Conservation (phyloP, 2,888 invertebrate species). For the Rotaria sp. region DNA sequence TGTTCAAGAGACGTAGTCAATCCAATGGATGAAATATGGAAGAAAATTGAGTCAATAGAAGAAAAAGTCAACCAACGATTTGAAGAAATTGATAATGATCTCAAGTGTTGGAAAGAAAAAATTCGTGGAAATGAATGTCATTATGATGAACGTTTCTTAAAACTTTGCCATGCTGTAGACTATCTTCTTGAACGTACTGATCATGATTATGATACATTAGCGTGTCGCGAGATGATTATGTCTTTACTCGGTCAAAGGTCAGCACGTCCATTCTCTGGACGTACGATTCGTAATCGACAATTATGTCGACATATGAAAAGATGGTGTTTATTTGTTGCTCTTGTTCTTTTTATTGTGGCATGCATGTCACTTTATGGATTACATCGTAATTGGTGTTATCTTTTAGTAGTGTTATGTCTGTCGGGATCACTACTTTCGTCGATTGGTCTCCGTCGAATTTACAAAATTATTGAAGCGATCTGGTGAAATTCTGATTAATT, state of each 20-base stretch:
- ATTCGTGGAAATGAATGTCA: background rate
- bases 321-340: background rate
- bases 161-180: background rate
- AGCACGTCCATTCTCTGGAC: background rate
- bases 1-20: background rate
- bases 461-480: background rate
- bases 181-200: background rate
- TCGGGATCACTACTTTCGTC: background rate
- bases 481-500: background rate
- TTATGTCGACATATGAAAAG: background rate
- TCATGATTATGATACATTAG: background rate
- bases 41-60: background rate
- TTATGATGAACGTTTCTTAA: background rate
- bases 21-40: background rate
- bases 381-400: slow-evolving; percentile 1
- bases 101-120: background rate
- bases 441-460: background rate
- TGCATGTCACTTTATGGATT: background rate
- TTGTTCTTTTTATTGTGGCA: background rate
- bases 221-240: background rate
- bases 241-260: background rate
- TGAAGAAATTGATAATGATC: background rate
- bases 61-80: background rate
- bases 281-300: background rate
- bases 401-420: background rate